phyloP scores from a whole-genome alignment of 1,140 invertebrate genomes.

The Penaeus indicus region DNA sequence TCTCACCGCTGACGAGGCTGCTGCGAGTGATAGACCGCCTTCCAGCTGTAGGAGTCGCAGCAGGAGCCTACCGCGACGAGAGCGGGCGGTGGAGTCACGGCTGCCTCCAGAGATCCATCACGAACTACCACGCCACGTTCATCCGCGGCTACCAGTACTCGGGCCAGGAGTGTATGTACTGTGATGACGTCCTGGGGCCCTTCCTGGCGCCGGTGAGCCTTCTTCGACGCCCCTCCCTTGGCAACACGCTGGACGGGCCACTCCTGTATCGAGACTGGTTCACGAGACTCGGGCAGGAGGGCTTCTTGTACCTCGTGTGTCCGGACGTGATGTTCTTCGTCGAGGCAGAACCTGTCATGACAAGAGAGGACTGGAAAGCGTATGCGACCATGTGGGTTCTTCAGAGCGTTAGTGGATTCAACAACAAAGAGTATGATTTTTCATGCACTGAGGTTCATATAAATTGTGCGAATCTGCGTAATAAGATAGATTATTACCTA shows the following conservation, averaged over 20 bases:
- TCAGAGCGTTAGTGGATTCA: slow-evolving; percentile 36
- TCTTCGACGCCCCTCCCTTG: slow-evolving; percentile 61
- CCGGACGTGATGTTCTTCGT: slow-evolving; percentile 68
- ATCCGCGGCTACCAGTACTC: slow-evolving; percentile 68
- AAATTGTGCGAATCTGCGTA: slow-evolving; percentile 38
- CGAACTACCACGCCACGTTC: slow-evolving; percentile 67
- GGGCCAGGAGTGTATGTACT: slow-evolving; percentile 69
- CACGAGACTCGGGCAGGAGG: slow-evolving; percentile 60
- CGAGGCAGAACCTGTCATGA: slow-evolving; percentile 20
- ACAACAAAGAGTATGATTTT: slow-evolving; percentile 45
- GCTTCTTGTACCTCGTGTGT: slow-evolving; percentile 65
- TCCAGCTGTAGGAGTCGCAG: slow-evolving; percentile 64
- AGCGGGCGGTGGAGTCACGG: slow-evolving; percentile 68
- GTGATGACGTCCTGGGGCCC: slow-evolving; percentile 68
- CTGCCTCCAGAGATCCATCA: slow-evolving; percentile 67
- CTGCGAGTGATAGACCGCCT: slow-evolving; percentile 66
- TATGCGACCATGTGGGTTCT: slow-evolving; percentile 63
- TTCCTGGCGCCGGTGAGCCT: slow-evolving; percentile 66
- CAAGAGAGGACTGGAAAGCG: slow-evolving; percentile 40
- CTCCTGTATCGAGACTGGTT: slow-evolving; percentile 68
- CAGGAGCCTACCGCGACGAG: slow-evolving; percentile 67
- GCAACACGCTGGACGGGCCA: slow-evolving; percentile 44
- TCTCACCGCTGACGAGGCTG: slow-evolving; percentile 67
- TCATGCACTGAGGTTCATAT: slow-evolving; percentile 63
- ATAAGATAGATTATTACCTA: slow-evolving; percentile 8